phyloP scores from a whole-genome alignment of 1,140 invertebrate species.

The Rhagoletis zephyria region DNA sequence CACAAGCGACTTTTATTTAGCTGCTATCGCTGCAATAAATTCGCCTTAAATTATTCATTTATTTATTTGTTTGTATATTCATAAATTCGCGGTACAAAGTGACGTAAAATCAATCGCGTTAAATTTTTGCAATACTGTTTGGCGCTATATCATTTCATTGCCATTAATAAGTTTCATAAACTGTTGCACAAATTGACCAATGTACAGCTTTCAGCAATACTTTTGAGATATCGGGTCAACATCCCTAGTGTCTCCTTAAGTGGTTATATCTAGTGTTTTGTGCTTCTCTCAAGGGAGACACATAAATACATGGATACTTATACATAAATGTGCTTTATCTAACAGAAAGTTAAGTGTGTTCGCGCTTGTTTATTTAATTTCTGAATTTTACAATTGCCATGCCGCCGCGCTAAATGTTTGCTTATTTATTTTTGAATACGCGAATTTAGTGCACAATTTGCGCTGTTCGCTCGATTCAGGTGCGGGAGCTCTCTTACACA shows the following conservation, averaged over 20 bases:
- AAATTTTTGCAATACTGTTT: not conserved
- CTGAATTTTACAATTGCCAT: not conserved
- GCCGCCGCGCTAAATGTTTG: not conserved
- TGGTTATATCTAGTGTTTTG: not conserved
- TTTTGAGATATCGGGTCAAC: not conserved
- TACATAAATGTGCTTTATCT: not conserved
- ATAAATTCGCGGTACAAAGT: conserved; percentile 3
- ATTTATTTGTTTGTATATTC: not conserved
- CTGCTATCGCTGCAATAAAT: conserved; percentile 20
- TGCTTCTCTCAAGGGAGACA: not conserved
- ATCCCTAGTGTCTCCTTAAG: not conserved
- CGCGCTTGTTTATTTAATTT: not conserved
- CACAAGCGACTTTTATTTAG: conserved; percentile 38
- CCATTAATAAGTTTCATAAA: not conserved
- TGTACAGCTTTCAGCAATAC: not conserved
- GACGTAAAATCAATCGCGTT: not conserved
- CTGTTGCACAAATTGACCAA: not conserved
- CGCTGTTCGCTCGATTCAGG: not conserved
- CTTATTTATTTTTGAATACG: not conserved
- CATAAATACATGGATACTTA: not conserved
- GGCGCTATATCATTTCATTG: not conserved
- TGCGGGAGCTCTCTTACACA: not conserved
- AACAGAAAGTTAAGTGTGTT: not conserved
- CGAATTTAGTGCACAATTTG: not conserved
- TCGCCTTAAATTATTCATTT: conserved; percentile 15